Evolutionary conservation across 2,797 vertebrate species (phyloP), one percentile per base, ranked within the genome.

Genomic region (Simalia tracyae): DNA sequence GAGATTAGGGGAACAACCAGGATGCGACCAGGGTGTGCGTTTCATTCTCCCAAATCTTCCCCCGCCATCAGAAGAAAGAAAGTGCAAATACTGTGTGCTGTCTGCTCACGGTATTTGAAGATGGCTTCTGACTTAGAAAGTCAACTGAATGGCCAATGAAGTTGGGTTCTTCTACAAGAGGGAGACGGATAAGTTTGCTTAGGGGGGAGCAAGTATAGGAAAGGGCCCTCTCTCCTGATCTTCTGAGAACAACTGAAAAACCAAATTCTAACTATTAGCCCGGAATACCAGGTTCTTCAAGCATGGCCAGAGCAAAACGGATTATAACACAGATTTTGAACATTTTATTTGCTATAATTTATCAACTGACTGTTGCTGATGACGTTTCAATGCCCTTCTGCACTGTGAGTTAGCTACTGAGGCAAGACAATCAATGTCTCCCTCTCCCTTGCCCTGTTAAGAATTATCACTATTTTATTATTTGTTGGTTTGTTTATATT

Each of bases 1-100:
- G 96, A 98, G 98, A 98, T 98, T 98, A 98, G 96, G 96, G 97
- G 98, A 17, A 97, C 97, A 97, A 96, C 97, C 97, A 96, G 96
- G 98, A 97, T 96, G 93, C 97, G 94, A 97, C 97, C 97, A 96
- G 97, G 95, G 94, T 96, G 95, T 92, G 96, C 95, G 11, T 96
- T 98, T 97, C 85, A 97, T 98, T 98, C 97, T 98, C 95, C 95
- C 89, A 96, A 96, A 96, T 97, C 96, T 96, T 96, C 97, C 57
- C 8, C 36, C 26, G 10, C n/a, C 24, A 1, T 24, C 19, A 94
- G 96, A 97, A 97, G 97, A 95, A 93, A 96, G 96, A 87, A 97
- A 97, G 97, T 8, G 50, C 50, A 54, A 54, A 54, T 54, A 54
- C 97, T 96, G 97, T 97, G 97, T 98, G 97, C 96, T 97, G 97